phyloP scores from a whole-genome alignment of 1,140 invertebrate genomes.

The Procambarus virginalis region DNA sequence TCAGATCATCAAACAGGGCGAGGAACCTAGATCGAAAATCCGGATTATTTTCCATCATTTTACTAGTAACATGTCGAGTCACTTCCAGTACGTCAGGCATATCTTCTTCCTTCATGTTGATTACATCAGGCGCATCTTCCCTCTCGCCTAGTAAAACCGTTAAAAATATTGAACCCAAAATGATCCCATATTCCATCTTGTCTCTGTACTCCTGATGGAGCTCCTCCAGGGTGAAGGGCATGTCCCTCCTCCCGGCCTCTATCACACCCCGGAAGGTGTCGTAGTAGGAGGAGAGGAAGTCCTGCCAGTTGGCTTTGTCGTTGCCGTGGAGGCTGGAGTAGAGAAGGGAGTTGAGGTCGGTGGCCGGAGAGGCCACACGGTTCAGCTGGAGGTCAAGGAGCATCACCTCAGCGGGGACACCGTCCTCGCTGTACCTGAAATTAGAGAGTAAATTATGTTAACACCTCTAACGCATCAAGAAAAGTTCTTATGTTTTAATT shows the following conservation, averaged over 20 bases:
- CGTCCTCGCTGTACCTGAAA: neutral
- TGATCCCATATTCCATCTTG: neutral
- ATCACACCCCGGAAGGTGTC: neutral
- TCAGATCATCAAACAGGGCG: slow-evolving; percentile 20
- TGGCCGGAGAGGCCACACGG: neutral
- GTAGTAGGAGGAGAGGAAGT: slow-evolving; percentile 18
- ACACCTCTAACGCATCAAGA: too few species aligned
- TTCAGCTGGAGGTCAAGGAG: neutral
- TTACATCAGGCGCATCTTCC: neutral
- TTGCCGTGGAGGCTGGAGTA: slow-evolving; percentile 24
- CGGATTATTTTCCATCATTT: neutral
- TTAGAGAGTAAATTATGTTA: neutral
- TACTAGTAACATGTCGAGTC: neutral
- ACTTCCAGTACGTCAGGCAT: neutral
- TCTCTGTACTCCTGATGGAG: slow-evolving; percentile 9
- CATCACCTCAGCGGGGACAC: neutral
- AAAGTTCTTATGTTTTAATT: too few species aligned
- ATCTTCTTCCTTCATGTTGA: neutral
- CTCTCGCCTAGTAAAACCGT: neutral
- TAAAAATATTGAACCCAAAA: neutral
- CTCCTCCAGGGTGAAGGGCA: slow-evolving; percentile 14
- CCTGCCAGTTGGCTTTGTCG: neutral
- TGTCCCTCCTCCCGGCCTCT: neutral
- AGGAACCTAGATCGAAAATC: neutral
- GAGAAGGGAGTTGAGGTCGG: slow-evolving; percentile 20